A percentile compares a stretch with the other conserved stretches of the same genome.
phyloP scores from a whole-genome alignment of 2,113 vertebrate genomes.

The Sylvietta virens region DNA sequence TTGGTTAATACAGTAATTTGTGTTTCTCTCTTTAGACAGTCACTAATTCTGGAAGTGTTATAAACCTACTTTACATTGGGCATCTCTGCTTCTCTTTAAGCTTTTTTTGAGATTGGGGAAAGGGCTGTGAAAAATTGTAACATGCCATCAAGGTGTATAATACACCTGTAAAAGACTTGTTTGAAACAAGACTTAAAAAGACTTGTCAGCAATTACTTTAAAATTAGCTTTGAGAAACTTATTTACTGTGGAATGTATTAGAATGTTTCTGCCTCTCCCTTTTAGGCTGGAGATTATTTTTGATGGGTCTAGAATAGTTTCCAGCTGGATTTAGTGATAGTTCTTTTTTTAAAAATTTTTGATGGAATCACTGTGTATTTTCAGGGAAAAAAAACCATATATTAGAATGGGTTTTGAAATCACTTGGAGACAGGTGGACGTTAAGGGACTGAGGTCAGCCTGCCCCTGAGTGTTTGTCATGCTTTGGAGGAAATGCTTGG shows the following conservation, averaged over 20 bases:
- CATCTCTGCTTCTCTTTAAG: background rate
- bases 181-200: background rate
- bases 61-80: background rate
- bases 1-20: background rate
- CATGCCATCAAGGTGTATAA: background rate
- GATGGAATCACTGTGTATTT: background rate
- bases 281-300: background rate
- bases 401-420: background rate
- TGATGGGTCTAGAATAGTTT: background rate
- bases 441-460: background rate
- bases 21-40: background rate
- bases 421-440: background rate
- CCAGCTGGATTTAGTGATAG: background rate
- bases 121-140: background rate
- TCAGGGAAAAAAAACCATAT: background rate
- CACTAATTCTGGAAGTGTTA: background rate
- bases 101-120: background rate
- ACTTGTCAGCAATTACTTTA: background rate
- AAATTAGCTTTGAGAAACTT: background rate
- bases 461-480: background rate
- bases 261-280: background rate
- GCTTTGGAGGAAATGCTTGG: background rate
- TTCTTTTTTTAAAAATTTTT: background rate
- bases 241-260: constrained; percentile 3
- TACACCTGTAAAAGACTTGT: background rate